Evolutionary conservation across 2,797 vertebrate species (phyloP).

Genomic region (Lerista edwardsae): DNA sequence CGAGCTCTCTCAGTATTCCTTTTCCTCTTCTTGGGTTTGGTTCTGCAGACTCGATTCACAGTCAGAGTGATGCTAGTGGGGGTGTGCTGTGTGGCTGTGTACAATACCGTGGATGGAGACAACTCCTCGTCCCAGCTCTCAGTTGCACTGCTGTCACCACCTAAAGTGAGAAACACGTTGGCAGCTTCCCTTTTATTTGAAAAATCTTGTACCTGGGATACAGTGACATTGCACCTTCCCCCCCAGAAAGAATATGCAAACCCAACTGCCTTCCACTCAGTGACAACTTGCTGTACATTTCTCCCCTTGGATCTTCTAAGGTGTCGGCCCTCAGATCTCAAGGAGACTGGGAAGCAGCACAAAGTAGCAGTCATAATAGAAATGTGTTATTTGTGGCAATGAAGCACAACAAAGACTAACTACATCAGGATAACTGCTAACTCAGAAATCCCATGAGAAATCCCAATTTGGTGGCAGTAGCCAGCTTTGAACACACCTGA

Average conservation of each 20-base stretch:
- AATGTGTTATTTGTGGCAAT: not conserved
- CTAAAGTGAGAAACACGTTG: constrained; percentile 71
- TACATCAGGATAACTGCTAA: not conserved
- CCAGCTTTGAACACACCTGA: constrained; percentile 82
- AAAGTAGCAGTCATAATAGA: constrained; percentile 32
- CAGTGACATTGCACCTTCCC: constrained; percentile 8
- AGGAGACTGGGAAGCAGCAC: constrained; percentile 19
- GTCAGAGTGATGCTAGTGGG: constrained; percentile 99
- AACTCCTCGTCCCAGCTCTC: constrained; percentile 98
- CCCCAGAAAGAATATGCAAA: not conserved
- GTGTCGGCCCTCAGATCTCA: constrained; percentile 33
- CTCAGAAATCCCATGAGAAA: constrained; percentile 29
- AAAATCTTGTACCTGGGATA: not conserved
- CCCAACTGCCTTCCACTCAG: constrained; percentile 14
- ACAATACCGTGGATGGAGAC: constrained; percentile 93
- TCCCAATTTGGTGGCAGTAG: not conserved
- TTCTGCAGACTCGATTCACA: constrained; percentile 92
- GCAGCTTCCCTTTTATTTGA: not conserved
- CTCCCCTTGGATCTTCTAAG: constrained; percentile 33
- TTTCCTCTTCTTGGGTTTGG: constrained; percentile 97
- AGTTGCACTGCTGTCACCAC: constrained; percentile 96
- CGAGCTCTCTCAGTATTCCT: constrained; percentile 94
- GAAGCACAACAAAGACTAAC: not conserved
- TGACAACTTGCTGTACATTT: not conserved
- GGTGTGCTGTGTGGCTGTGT: constrained; percentile 97